phyloP scores from a whole-genome alignment of 1,140 invertebrate species.

The Lepidotrigona ventralis region DNA sequence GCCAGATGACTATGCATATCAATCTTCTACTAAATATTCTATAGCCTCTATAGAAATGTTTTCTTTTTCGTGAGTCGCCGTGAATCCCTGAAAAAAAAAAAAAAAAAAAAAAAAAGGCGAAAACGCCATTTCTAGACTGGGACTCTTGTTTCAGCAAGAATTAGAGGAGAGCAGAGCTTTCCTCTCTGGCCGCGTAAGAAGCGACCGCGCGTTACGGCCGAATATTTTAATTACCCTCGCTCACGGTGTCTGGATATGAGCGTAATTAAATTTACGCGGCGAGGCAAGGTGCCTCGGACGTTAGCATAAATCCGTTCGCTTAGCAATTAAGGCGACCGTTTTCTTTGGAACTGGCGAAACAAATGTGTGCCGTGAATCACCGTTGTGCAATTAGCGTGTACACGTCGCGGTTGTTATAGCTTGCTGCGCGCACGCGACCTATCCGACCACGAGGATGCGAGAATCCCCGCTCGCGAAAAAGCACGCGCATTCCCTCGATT shows the following conservation, averaged over 20 bases:
- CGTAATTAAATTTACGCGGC: conserved; percentile 60
- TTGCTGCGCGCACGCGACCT: neutral
- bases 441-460: conserved; percentile 22
- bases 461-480: neutral
- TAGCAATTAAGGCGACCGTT: conserved; percentile 58
- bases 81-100: no score
- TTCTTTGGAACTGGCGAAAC: conserved; percentile 51
- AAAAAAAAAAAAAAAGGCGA: neutral
- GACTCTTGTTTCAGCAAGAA: neutral
- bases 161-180: neutral
- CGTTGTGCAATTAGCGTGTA: conserved; percentile 50
- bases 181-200: neutral
- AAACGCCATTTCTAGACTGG: no score
- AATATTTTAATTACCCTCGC: conserved; percentile 65
- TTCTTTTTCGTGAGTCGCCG: no score
- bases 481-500: neutral
- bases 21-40: no score
- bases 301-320: conserved; percentile 62
- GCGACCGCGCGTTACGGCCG: conserved; percentile 30
- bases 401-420: neutral
- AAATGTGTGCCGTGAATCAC: conserved; percentile 52
- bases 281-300: conserved; percentile 34
- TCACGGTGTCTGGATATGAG: conserved; percentile 42
- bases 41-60: no score
- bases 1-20: no score